Percentiles rank a stretch among this genome's conserved stretches.
Evolutionary conservation across 2,888 invertebrate species (phyloP).

Genomic region (Stenodera caucasica): DNA sequence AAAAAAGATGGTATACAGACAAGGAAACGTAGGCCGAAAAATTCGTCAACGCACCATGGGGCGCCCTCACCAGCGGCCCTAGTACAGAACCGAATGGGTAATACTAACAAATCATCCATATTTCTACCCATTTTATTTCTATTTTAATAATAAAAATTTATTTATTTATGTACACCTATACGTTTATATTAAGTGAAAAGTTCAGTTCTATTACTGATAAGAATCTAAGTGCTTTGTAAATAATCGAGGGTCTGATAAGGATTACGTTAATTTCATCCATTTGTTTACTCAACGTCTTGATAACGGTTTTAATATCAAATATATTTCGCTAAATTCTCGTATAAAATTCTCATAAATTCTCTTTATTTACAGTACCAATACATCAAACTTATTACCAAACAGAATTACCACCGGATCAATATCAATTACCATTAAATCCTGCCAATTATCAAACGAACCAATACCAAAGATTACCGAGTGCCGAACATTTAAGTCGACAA

Average conservation of each 20-base stretch:
- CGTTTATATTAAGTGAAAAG: constrained; percentile 10
- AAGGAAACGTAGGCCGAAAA: constrained; percentile 88
- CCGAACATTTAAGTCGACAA: constrained; percentile 26
- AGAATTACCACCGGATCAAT: constrained; percentile 33
- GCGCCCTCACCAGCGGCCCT: constrained; percentile 28
- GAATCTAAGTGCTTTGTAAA: constrained; percentile 30
- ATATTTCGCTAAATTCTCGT: background rate
- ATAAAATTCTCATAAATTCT: background rate
- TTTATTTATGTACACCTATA: background rate
- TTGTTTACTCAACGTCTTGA: constrained; percentile 7
- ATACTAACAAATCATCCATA: background rate
- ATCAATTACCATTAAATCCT: constrained; percentile 35
- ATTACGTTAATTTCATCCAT: constrained; percentile 25
- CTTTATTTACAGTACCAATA: background rate
- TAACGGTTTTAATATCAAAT: constrained; percentile 7
- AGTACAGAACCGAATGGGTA: constrained; percentile 24
- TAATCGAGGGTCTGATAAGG: constrained; percentile 26
- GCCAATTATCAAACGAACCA: constrained; percentile 16
- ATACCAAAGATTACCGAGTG: constrained; percentile 27
- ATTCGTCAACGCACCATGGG: constrained; percentile 32
- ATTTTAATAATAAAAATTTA: background rate
- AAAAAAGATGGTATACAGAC: constrained; percentile 99
- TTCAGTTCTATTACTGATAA: constrained; percentile 18
- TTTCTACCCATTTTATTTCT: constrained; percentile 6
- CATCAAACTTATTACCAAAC: constrained; percentile 24